Conservation (phyloP, 2,888 invertebrate species). For the Thumatha senex region DNA sequence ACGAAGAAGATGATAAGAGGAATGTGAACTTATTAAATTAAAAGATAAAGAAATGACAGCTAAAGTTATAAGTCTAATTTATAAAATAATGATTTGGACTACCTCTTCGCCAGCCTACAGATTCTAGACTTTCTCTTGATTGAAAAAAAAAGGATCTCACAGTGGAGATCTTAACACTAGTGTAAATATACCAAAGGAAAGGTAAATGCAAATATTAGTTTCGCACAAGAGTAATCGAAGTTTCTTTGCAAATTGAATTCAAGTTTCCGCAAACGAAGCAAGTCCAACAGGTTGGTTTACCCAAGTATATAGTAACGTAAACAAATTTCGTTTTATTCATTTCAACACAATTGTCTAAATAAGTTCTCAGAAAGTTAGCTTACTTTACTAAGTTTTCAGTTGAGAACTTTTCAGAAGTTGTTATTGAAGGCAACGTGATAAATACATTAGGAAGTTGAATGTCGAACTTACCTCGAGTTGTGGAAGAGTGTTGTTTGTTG, state of each 20-base stretch:
- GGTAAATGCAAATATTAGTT: conserved; percentile 20
- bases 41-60: too few relatives aligned
- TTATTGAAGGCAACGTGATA: neutral
- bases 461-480: conserved; percentile 23
- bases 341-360: conserved; percentile 18
- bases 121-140: too few relatives aligned
- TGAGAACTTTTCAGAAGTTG: conserved; percentile 19
- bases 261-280: conserved; percentile 32
- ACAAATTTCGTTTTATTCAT: conserved; percentile 39
- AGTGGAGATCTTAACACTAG: too few relatives aligned
- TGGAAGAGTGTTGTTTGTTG: conserved; percentile 19
- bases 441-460: conserved; percentile 1
- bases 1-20: too few relatives aligned
- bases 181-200: neutral
- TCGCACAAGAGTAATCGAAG: too few relatives aligned
- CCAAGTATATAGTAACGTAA: conserved; percentile 37
- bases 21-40: too few relatives aligned
- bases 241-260: conserved; percentile 28
- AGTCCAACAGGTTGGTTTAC: conserved; percentile 55
- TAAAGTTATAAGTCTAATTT: too few relatives aligned
- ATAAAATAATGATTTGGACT: too few relatives aligned
- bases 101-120: too few relatives aligned
- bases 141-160: too few relatives aligned
- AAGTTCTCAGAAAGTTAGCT: conserved; percentile 10
- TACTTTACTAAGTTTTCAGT: conserved; percentile 6